phyloP scores from a whole-genome alignment of 2,888 invertebrate species.

The Myathropa florea region DNA sequence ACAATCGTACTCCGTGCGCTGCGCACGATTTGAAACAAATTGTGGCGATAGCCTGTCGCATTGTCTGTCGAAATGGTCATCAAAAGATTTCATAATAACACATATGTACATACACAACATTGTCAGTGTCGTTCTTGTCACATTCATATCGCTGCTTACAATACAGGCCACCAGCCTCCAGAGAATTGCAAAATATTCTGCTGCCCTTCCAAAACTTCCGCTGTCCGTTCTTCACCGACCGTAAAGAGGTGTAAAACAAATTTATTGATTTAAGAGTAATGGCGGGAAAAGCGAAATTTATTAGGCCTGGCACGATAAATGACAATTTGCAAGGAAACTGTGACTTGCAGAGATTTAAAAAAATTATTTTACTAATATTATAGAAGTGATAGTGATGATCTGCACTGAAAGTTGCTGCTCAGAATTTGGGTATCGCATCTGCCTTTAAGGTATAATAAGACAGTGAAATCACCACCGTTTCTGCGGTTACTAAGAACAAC shows the following conservation, averaged over 20 bases:
- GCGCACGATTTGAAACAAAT: conserved; percentile 43
- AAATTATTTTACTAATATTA: too few relatives aligned
- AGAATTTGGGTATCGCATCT: too few relatives aligned
- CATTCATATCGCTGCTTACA: conserved; percentile 34
- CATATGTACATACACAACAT: conserved; percentile 6
- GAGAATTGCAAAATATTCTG: conserved; percentile 11
- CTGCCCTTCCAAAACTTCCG: not conserved
- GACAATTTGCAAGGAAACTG: conserved; percentile 68
- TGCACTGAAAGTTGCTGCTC: too few relatives aligned
- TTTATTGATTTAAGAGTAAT: conserved; percentile 70
- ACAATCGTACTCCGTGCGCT: not conserved
- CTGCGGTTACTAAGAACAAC: too few relatives aligned
- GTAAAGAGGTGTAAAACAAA: conserved; percentile 70
- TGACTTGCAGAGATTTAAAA: conserved; percentile 9
- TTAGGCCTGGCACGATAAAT: conserved; percentile 66
- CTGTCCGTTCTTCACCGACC: conserved; percentile 12
- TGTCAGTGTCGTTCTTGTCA: conserved; percentile 54
- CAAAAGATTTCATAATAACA: conserved; percentile 57
- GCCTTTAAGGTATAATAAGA: too few relatives aligned
- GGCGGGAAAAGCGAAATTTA: conserved; percentile 68
- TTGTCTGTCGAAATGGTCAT: conserved; percentile 66
- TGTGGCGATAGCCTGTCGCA: conserved; percentile 69
- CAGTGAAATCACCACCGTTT: too few relatives aligned
- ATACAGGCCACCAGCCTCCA: not conserved
- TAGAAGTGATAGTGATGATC: too few relatives aligned